A percentile compares a stretch with the other conserved stretches of the same genome.
Evolutionary conservation across 2,888 invertebrate species (phyloP).

Genomic region (Stenodera caucasica): DNA sequence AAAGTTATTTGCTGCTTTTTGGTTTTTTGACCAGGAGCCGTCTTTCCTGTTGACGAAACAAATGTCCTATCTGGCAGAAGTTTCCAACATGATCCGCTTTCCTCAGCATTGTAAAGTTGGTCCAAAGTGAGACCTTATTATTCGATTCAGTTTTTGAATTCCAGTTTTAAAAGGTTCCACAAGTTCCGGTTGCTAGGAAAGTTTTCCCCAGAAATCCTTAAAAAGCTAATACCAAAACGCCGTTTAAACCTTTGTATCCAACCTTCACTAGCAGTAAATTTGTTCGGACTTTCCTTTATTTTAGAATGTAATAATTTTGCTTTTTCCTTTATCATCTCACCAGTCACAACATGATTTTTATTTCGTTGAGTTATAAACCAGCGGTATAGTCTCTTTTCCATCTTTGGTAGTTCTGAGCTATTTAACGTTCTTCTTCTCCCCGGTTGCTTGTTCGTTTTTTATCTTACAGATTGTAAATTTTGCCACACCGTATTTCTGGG

Average conservation of each 20-base stretch:
- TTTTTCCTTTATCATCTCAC: no score
- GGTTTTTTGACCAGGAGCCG: neutral
- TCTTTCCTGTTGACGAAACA: neutral
- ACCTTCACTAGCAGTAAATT: conserved; percentile 4
- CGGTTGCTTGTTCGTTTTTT: no score
- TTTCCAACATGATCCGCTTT: neutral
- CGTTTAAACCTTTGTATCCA: conserved; percentile 7
- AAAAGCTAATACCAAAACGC: neutral
- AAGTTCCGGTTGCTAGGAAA: neutral
- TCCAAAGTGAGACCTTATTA: neutral
- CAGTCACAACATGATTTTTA: no score
- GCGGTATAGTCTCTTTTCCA: no score
- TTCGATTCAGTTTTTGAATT: neutral
- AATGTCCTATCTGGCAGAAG: neutral
- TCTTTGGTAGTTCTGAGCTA: no score
- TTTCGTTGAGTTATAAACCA: no score
- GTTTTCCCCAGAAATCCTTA: conserved; percentile 11
- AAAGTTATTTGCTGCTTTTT: neutral
- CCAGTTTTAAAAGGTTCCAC: conserved; percentile 7
- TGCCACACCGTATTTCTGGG: no score
- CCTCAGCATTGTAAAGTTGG: neutral
- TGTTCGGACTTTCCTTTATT: no score
- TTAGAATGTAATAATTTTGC: no score
- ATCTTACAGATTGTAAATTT: no score
- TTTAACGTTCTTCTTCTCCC: no score